phyloP scores from a whole-genome alignment of 2,888 invertebrate species.

The Glaucopsyche alexis region DNA sequence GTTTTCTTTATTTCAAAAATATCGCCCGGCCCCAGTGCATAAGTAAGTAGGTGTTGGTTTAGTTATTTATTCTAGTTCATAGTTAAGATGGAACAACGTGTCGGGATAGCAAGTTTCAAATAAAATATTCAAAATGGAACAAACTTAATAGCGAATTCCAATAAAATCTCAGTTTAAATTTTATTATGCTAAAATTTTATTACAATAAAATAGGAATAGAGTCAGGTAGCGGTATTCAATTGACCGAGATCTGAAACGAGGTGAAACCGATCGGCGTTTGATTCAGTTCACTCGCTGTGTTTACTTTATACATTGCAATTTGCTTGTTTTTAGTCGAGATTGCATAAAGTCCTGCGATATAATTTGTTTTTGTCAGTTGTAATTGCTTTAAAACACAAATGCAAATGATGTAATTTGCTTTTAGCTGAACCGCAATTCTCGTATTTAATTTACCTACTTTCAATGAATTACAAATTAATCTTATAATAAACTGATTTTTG shows the following conservation, averaged over 20 bases:
- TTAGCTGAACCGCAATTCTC: too few species aligned
- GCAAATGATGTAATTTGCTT: too few species aligned
- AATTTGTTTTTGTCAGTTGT: too few species aligned
- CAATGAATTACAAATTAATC: too few species aligned
- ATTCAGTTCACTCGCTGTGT: conserved; percentile 31
- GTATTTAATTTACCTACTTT: too few species aligned
- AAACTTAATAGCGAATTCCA: not conserved
- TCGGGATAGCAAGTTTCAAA: not conserved
- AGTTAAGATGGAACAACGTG: too few species aligned
- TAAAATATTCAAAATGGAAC: conserved; percentile 2
- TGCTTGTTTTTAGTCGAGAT: not conserved
- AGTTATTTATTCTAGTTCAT: too few species aligned
- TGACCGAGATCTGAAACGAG: conserved; percentile 42
- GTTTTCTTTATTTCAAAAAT: too few species aligned
- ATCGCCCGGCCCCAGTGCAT: too few species aligned
- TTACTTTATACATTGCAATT: conserved; percentile 20
- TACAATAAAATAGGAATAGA: conserved; percentile 9
- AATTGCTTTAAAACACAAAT: too few species aligned
- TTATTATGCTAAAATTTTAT: not conserved
- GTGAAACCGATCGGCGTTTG: conserved; percentile 40
- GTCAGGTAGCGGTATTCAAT: conserved; percentile 34
- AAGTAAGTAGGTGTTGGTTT: too few species aligned
- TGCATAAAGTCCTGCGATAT: not conserved
- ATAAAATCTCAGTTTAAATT: not conserved
- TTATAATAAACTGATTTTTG: too few species aligned